Conservation (phyloP, 1,140 invertebrate genomes). For the Zophobas atratus region DNA sequence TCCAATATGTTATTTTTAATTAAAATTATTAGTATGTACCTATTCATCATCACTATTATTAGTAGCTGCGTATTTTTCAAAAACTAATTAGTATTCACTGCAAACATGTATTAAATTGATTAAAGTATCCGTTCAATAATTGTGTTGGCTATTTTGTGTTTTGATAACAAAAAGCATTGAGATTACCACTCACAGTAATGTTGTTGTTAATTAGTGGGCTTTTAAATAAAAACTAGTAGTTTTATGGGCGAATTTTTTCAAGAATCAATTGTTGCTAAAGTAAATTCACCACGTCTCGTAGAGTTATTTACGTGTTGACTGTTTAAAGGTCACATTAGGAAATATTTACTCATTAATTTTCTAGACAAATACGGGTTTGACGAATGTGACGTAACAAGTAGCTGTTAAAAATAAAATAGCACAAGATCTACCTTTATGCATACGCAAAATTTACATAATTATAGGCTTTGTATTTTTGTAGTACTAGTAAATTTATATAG, state of each 20-base stretch:
- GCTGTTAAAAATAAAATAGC: conserved; percentile 21
- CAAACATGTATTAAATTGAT: neutral
- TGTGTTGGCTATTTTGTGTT: neutral
- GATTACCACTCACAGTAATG: too few species aligned
- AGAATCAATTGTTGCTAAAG: conserved; percentile 7
- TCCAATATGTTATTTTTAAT: conserved; percentile 35
- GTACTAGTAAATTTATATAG: too few species aligned
- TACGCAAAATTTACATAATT: too few species aligned
- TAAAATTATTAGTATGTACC: conserved; percentile 3
- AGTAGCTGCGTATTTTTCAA: neutral
- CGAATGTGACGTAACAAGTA: conserved; percentile 26
- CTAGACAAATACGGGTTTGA: conserved; percentile 34
- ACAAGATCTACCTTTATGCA: too few species aligned
- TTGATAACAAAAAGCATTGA: neutral
- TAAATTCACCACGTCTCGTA: too few species aligned
- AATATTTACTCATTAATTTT: conserved; percentile 40
- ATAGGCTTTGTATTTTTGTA: too few species aligned
- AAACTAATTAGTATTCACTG: neutral
- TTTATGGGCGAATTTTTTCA: neutral
- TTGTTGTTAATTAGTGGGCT: too few species aligned
- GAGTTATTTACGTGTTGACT: neutral
- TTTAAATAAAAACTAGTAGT: neutral
- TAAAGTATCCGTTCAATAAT: neutral
- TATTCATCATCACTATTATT: neutral
- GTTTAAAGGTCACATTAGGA: conserved; percentile 25